Conservation (phyloP, 2,888 invertebrate genomes). For the Psylliodes chrysocephalus region DNA sequence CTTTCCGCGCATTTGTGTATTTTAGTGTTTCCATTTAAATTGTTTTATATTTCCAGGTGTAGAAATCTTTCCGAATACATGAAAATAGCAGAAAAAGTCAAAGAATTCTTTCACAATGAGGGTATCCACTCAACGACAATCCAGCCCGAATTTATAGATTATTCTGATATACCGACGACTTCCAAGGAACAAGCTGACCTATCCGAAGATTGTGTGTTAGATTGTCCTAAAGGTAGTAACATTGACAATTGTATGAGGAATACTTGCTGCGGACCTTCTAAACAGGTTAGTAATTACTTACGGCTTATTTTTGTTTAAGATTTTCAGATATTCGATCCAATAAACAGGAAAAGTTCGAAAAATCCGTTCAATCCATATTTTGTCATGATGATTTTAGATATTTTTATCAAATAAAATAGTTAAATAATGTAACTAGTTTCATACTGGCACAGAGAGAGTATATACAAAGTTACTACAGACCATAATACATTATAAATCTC, state of each 20-base stretch:
- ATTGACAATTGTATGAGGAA: constrained; percentile 79
- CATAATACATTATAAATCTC: no score
- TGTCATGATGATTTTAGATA: no score
- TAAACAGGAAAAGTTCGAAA: no score
- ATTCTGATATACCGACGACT: constrained; percentile 65
- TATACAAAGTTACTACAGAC: no score
- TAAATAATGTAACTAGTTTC: no score
- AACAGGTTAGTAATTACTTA: constrained; percentile 79
- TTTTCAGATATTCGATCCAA: no score
- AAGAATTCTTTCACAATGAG: constrained; percentile 97
- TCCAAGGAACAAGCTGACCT: constrained; percentile 64
- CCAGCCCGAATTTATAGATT: constrained; percentile 96
- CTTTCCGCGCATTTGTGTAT: neutral
- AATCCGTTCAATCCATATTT: no score
- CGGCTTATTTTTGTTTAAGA: no score
- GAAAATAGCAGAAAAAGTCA: constrained; percentile 95
- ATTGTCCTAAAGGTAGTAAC: constrained; percentile 84
- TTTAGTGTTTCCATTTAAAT: neutral
- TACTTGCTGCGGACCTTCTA: constrained; percentile 88
- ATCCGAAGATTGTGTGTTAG: constrained; percentile 81
- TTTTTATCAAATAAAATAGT: no score
- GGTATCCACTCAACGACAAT: constrained; percentile 99
- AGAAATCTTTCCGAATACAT: constrained; percentile 95
- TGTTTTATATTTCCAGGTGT: constrained; percentile 70
- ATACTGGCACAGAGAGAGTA: no score